A percentile compares a stretch with the other conserved stretches of the same genome.
phyloP scores from a whole-genome alignment of 92 coral and sea anemone genomes.

The Diadumene lineata region DNA sequence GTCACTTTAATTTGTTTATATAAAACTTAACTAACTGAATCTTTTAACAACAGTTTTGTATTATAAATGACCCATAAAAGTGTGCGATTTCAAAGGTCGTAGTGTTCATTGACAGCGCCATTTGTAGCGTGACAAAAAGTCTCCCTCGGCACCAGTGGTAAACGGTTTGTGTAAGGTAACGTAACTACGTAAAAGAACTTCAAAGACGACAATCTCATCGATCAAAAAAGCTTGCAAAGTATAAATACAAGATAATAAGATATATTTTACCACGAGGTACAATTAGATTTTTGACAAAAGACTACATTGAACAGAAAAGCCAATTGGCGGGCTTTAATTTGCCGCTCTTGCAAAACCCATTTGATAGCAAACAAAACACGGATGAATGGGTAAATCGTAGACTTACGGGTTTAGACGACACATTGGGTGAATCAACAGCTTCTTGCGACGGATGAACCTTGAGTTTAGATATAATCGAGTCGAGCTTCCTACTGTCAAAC shows the following conservation, averaged over 20 bases:
- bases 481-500: slow-evolving; percentile 68
- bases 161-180: too few relatives aligned
- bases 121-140: neutral
- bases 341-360: slow-evolving; percentile 31
- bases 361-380: slow-evolving; percentile 15
- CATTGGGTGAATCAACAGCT: slow-evolving; percentile 23
- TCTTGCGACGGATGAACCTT: slow-evolving; percentile 38
- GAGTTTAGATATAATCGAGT: slow-evolving; percentile 75
- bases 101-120: neutral
- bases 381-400: slow-evolving; percentile 26
- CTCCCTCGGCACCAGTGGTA: neutral
- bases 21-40: neutral
- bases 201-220: neutral
- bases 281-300: neutral
- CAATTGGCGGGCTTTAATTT: slow-evolving; percentile 34
- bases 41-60: neutral
- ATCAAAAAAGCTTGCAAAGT: neutral
- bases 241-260: neutral
- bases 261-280: slow-evolving; percentile 22
- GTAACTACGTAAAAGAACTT: neutral
- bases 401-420: slow-evolving; percentile 37
- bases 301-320: neutral
- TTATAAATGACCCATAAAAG: too few relatives aligned
- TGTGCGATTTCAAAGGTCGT: neutral
- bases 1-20: neutral